Percentiles rank a stretch among this genome's conserved stretches.
phyloP scores from a whole-genome alignment of 2,888 invertebrate genomes.

The Tuta absoluta region DNA sequence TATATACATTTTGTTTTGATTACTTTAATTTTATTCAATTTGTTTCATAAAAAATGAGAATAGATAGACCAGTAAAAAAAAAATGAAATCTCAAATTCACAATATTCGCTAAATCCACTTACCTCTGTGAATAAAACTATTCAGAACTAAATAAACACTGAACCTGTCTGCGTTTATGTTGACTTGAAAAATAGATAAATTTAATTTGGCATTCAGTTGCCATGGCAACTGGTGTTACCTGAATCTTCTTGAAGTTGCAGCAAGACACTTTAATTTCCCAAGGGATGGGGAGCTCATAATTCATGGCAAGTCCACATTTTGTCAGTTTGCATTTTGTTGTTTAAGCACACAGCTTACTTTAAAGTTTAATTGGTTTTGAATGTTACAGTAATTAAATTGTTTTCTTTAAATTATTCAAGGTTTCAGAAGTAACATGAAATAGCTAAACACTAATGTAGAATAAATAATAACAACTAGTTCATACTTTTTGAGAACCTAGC shows the following conservation, averaged over 20 bases:
- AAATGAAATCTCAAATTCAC: too few species aligned
- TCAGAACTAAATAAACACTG: too few species aligned
- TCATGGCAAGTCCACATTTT: slow-evolving; percentile 79
- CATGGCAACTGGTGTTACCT: slow-evolving; percentile 61
- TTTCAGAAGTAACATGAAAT: neutral
- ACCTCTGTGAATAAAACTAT: too few species aligned
- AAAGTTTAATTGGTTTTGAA: slow-evolving; percentile 59
- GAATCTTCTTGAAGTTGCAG: slow-evolving; percentile 73
- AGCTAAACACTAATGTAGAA: neutral
- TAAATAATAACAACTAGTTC: too few species aligned
- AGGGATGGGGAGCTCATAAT: slow-evolving; percentile 71
- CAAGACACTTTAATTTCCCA: slow-evolving; percentile 80
- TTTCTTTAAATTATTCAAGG: neutral
- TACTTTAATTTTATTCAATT: too few species aligned
- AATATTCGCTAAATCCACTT: too few species aligned
- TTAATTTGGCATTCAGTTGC: slow-evolving; percentile 66
- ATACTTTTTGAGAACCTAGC: too few species aligned
- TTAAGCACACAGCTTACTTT: slow-evolving; percentile 59
- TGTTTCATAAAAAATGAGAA: too few species aligned
- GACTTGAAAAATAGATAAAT: slow-evolving; percentile 43
- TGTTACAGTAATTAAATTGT: slow-evolving; percentile 55
- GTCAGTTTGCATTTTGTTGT: slow-evolving; percentile 75
- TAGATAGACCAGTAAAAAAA: too few species aligned
- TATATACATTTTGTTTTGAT: too few species aligned
- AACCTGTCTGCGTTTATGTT: neutral